A percentile compares a stretch with the other conserved stretches of the same genome.
Evolutionary conservation across 1,140 invertebrate genomes (phyloP).

Genomic region (Fopius arisanus): DNA sequence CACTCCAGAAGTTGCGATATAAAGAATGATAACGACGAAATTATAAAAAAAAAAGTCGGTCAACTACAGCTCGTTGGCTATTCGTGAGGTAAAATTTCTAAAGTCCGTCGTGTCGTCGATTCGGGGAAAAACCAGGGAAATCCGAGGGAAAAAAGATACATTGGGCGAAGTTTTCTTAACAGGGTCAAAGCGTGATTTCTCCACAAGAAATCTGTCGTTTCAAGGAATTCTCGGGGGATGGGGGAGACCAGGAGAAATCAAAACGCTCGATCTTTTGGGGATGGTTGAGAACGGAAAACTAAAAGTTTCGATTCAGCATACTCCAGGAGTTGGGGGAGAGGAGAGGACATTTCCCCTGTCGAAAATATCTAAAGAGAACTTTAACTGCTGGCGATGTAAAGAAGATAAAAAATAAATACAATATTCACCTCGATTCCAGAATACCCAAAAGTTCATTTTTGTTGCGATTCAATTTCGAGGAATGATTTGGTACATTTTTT

Average conservation of each 20-base stretch:
- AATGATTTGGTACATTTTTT: too few species aligned
- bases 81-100: not conserved
- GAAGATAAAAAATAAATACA: too few species aligned
- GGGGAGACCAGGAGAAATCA: not conserved
- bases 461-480: too few species aligned
- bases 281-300: not conserved
- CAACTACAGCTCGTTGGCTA: constrained; percentile 7
- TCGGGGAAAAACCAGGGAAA: not conserved
- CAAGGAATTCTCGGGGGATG: not conserved
- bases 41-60: constrained; percentile 5
- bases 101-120: not conserved
- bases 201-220: constrained; percentile 13
- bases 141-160: not conserved
- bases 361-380: not conserved
- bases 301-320: constrained; percentile 8
- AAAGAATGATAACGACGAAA: constrained; percentile 1
- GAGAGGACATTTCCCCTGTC: not conserved
- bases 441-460: too few species aligned
- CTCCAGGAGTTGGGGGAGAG: not conserved
- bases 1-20: not conserved
- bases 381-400: not conserved
- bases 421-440: too few species aligned
- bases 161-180: not conserved
- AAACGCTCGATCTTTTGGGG: not conserved
- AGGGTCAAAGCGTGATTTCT: constrained; percentile 1